Evolutionary conservation across 2,797 vertebrate genomes (phyloP), one percentile per base, ranked within the genome.

Genomic region (Hipposideros larvatus): DNA sequence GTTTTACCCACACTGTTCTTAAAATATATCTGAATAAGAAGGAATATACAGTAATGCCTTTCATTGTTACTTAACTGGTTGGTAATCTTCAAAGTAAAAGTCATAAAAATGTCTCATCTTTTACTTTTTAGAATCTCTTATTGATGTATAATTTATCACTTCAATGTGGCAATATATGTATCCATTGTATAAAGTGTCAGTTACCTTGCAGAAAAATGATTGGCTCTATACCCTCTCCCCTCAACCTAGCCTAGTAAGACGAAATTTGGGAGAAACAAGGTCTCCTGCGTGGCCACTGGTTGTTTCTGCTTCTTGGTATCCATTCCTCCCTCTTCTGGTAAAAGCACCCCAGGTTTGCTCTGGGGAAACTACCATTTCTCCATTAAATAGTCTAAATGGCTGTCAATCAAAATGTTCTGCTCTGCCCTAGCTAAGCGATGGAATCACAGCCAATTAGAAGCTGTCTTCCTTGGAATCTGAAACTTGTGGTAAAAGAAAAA

Each of bases 41-140:
- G 43, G 2, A 37, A 43, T 46, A 92, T 11, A 83, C 24, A 87
- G 28, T 66, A 71, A 73, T 11, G 1, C 4, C 78, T 86, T 87
- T 96, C 24, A 85, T 85, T 88, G 28, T 80, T 63, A 59, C 57
- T 73, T 74, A 34, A 59, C 43, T 61, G 19, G 21, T 59, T 90
- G n/a, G 10, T 13, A 70, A 37, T 6, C 68, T 92, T 87, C 71
- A 68, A 73, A 80, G 46, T 63, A 46, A 86, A 43, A 21, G 31
- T 66, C 48, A 91, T 70, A 75, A 94, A 88, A 93, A 66, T 65
- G 11, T 74, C 37, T 93, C 28, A 41, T 53, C 18, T 31, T 90
- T 96, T 75, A 90, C 74, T 78, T 93, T 75, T 71, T 68, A 59
- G 24, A 80, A 63, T 78, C 68, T 96, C 46, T 79, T 74, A 57